Conservation (phyloP, 2,888 invertebrate genomes). For the Chrysolina haemoptera region DNA sequence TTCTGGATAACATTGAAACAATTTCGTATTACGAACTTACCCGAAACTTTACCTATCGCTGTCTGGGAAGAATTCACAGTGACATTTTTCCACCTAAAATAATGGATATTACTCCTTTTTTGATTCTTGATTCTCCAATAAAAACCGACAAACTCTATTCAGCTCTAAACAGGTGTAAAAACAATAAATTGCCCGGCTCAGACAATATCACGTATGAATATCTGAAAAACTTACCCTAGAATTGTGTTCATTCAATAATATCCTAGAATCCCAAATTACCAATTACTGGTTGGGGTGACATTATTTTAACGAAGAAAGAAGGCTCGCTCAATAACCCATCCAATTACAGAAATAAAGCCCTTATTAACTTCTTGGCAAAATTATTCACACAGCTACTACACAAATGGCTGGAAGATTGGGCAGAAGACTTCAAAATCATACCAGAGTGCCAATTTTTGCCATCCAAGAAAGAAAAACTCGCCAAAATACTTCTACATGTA, state of each 20-base stretch:
- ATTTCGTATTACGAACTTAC: too few relatives aligned
- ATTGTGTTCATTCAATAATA: background rate
- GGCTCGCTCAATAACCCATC: constrained; percentile 3
- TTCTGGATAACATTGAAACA: background rate
- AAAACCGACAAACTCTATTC: background rate
- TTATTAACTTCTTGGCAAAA: constrained; percentile 18
- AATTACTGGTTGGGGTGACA: background rate
- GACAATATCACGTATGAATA: background rate
- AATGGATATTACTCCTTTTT: background rate
- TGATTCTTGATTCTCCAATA: background rate
- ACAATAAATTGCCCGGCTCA: background rate
- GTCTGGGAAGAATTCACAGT: background rate
- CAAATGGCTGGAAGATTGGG: background rate
- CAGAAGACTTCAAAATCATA: constrained; percentile 2
- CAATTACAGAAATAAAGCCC: constrained; percentile 17
- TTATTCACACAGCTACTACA: constrained; percentile 9
- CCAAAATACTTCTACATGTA: too few relatives aligned
- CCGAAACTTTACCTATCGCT: too few relatives aligned
- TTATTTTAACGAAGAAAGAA: constrained; percentile 19
- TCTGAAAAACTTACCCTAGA: background rate
- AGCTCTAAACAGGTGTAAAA: background rate
- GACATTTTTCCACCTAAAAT: background rate
- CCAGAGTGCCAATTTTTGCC: constrained; percentile 23
- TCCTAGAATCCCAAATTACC: constrained; percentile 3
- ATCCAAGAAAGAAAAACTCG: too few relatives aligned